Evolutionary conservation across 2,888 invertebrate species (phyloP).

Genomic region (Drosophila fulvimacula): DNA sequence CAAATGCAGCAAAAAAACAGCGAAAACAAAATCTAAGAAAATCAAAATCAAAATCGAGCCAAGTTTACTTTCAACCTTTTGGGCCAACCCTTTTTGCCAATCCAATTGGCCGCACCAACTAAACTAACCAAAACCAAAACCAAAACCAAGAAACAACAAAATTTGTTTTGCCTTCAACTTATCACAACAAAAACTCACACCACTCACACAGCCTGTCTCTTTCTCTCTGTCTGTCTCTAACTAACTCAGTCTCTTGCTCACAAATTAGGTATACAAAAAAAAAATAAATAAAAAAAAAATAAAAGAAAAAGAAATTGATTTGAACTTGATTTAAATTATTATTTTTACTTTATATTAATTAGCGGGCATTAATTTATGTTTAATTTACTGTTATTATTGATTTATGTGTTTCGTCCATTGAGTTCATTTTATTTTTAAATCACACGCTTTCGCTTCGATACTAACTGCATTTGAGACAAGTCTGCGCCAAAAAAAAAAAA

Average conservation of each 20-base stretch:
- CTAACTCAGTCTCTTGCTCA: constrained; percentile 52
- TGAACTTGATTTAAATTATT: constrained; percentile 30
- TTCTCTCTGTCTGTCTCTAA: constrained; percentile 63
- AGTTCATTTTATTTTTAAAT: constrained; percentile 20
- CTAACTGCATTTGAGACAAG: constrained; percentile 72
- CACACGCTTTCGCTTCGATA: constrained; percentile 76
- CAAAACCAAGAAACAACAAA: constrained; percentile 26
- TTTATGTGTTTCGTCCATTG: constrained; percentile 12
- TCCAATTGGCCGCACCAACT: constrained; percentile 25
- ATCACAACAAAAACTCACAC: constrained; percentile 33
- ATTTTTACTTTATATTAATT: constrained; percentile 13
- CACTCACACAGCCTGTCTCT: constrained; percentile 68
- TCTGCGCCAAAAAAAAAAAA: constrained; percentile 40
- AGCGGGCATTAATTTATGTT: constrained; percentile 30
- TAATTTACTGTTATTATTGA: not conserved
- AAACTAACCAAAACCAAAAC: constrained; percentile 29
- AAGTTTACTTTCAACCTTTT: constrained; percentile 41
- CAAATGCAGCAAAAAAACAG: constrained; percentile 46
- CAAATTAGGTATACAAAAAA: constrained; percentile 52
- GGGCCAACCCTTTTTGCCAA: constrained; percentile 24
- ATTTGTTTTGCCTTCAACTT: constrained; percentile 27
- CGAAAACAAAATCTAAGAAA: not conserved
- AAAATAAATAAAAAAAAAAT: not conserved
- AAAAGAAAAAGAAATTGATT: constrained; percentile 13
- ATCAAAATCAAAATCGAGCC: not conserved